Percentiles rank a stretch among this genome's conserved stretches.
Evolutionary conservation across 1,140 invertebrate species (phyloP).

Genomic region (Luehdorfia chinensis): DNA sequence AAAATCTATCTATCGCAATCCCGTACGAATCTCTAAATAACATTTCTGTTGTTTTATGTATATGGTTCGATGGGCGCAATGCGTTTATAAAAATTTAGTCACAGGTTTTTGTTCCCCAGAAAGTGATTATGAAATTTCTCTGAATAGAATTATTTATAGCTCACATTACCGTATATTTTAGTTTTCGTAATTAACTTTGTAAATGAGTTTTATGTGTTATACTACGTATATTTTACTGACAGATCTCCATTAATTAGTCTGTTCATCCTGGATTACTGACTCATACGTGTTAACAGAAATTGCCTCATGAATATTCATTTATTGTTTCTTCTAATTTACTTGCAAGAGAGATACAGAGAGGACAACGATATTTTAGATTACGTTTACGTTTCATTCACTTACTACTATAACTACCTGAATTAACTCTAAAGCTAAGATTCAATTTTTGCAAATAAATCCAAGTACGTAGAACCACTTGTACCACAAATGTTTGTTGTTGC

Average conservation of each 20-base stretch:
- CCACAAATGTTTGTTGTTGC: too few species aligned
- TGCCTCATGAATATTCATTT: constrained; percentile 8
- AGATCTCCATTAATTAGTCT: constrained; percentile 11
- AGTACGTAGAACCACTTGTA: neutral
- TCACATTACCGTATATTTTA: neutral
- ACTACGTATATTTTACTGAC: constrained; percentile 4
- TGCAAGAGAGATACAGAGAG: neutral
- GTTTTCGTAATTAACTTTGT: constrained; percentile 2
- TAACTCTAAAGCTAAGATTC: neutral
- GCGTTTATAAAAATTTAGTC: too few species aligned
- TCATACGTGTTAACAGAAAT: constrained; percentile 4
- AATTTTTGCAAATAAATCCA: neutral
- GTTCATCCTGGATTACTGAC: constrained; percentile 2
- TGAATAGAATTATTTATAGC: too few species aligned
- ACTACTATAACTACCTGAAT: neutral
- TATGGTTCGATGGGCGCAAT: too few species aligned
- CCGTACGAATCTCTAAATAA: neutral
- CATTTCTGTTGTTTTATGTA: too few species aligned
- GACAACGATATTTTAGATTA: neutral
- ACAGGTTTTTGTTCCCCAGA: too few species aligned
- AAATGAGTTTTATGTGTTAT: constrained; percentile 7
- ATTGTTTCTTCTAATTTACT: constrained; percentile 1
- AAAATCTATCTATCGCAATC: neutral
- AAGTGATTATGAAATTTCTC: too few species aligned
- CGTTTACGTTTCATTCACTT: neutral